Percentiles rank a stretch among this genome's conserved stretches.
Conservation (phyloP, 2,888 invertebrate species). For the Neuroscelio doddi region DNA sequence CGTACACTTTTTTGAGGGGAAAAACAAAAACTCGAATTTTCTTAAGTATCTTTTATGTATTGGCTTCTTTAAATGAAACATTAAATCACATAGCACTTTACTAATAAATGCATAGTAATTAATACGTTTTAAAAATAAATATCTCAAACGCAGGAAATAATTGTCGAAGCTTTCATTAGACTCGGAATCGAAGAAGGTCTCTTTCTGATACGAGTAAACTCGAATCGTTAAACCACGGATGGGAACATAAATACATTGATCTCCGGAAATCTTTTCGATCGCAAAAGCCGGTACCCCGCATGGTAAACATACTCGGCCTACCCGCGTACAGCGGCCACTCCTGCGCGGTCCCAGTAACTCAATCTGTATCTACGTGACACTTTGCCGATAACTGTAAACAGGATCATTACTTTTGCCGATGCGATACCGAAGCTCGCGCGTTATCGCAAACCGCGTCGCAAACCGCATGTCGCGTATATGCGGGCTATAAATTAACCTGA, state of each 20-base stretch:
- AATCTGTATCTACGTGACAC: conserved; percentile 57
- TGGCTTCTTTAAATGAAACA: no score
- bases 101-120: no score
- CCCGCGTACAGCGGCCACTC: conserved; percentile 28
- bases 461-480: conserved; percentile 47
- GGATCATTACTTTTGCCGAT: conserved; percentile 60
- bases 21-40: no score
- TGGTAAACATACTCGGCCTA: neutral
- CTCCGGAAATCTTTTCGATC: conserved; percentile 12
- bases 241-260: conserved; percentile 12
- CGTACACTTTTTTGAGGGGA: no score
- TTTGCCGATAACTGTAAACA: conserved; percentile 60
- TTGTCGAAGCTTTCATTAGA: neutral
- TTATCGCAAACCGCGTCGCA: conserved; percentile 44
- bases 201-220: neutral
- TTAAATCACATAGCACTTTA: no score
- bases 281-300: neutral
- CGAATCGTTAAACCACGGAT: conserved; percentile 2
- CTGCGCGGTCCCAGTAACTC: conserved; percentile 56
- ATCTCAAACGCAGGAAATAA: no score
- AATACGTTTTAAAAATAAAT: no score
- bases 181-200: neutral
- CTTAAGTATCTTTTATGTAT: no score
- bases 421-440: conserved; percentile 46
- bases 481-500: conserved; percentile 50